These are phyloP conservation scores for Ptilodon capucinus DNA, from an alignment of 2,888 invertebrate species.

Conservation along the genomic window DNA sequence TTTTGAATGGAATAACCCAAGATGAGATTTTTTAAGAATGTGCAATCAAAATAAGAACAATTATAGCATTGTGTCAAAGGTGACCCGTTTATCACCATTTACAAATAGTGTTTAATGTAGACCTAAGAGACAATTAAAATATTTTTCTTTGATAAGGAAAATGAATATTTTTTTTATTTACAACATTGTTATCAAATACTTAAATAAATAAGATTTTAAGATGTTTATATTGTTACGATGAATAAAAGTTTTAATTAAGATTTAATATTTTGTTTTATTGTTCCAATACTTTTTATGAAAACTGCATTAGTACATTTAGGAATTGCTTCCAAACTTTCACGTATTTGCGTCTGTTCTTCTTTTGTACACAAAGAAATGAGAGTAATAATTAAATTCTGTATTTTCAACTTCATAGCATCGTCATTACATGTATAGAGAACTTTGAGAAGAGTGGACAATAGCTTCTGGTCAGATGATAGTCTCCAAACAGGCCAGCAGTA, in stretches of 20 bases:
- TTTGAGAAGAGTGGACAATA: conserved; percentile 61
- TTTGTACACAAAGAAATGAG: conserved; percentile 48
- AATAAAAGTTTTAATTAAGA: conserved; percentile 2
- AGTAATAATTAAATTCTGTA: conserved; percentile 54
- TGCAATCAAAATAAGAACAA: too few species aligned
- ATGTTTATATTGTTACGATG: neutral
- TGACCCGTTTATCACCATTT: too few species aligned
- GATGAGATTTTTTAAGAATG: conserved; percentile 8
- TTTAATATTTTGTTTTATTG: conserved; percentile 44
- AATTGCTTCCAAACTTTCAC: conserved; percentile 37
- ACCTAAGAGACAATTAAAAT: too few species aligned
- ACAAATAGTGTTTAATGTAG: too few species aligned
- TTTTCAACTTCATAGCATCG: conserved; percentile 36
- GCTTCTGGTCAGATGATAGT: conserved; percentile 48
- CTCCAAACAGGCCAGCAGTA: conserved; percentile 70
- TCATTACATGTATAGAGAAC: conserved; percentile 53
- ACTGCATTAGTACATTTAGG: conserved; percentile 30
- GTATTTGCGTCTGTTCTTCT: conserved; percentile 49
- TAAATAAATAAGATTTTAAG: neutral
- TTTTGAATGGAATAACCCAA: conserved; percentile 47
- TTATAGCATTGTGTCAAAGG: too few species aligned
- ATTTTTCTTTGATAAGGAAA: too few species aligned
- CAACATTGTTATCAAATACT: neutral
- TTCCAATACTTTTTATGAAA: conserved; percentile 45
- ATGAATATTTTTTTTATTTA: neutral